These are phyloP conservation scores for Molossus alvarezi DNA, from an alignment of 2,797 vertebrate genomes.

Conservation along the genomic window DNA sequence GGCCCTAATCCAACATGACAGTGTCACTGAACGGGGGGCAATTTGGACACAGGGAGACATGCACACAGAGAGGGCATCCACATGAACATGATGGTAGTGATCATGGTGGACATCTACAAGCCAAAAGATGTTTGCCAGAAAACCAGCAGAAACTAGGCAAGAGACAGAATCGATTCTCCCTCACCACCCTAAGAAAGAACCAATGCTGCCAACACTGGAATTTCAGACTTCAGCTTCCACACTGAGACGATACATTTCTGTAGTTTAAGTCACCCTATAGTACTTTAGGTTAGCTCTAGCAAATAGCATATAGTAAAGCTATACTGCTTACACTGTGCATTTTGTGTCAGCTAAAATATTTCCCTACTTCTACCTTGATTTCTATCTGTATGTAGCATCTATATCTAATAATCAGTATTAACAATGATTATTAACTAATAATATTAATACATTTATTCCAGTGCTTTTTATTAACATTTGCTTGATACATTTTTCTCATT, in stretches of 20 bases:
- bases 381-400: neutral
- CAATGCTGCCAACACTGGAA: too few relatives aligned
- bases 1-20: neutral
- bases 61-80: neutral
- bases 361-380: neutral
- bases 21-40: neutral
- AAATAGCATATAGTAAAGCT: neutral
- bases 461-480: neutral
- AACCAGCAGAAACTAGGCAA: neutral
- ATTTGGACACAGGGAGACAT: neutral
- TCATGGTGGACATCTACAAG: neutral
- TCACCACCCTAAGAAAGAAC: neutral
- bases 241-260: neutral
- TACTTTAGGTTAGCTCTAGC: neutral
- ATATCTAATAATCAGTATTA: neutral
- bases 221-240: neutral
- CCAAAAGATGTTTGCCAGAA: neutral
- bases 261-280: neutral
- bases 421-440: neutral
- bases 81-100: neutral
- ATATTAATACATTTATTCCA: neutral
- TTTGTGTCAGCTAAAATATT: slow-evolving; percentile 3
- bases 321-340: neutral
- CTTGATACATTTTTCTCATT: neutral
- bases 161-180: neutral